phyloP scores from a whole-genome alignment of 2,797 vertebrate species.

The Pogoniulus pusillus region DNA sequence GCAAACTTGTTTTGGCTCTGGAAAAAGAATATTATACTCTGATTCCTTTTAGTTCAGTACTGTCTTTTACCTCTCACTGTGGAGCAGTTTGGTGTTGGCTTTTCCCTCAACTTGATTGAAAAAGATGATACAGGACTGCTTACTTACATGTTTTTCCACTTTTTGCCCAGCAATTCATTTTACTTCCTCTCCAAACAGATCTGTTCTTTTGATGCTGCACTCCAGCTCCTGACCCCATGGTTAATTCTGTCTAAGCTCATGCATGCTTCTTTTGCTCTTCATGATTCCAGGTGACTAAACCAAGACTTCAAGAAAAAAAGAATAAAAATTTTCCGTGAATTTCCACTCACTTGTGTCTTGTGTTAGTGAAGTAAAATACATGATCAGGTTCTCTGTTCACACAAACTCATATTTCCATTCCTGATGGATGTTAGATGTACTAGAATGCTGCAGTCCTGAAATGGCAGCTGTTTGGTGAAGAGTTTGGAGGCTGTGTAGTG shows the following conservation, averaged over 20 bases:
- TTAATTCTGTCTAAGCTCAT: neutral
- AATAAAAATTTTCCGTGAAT: neutral
- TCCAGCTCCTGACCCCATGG: neutral
- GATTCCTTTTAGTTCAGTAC: neutral
- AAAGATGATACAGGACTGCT: neutral
- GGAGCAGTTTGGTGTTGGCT: neutral
- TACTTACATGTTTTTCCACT: neutral
- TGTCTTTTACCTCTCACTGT: neutral
- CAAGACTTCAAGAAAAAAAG: neutral
- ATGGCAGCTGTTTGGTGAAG: neutral
- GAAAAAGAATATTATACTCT: neutral
- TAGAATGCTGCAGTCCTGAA: neutral
- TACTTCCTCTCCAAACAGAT: neutral
- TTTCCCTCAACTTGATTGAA: constrained; percentile 1
- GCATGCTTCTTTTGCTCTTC: neutral
- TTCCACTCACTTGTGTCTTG: neutral
- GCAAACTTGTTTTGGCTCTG: neutral
- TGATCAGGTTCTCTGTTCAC: neutral
- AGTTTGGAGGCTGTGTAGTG: neutral
- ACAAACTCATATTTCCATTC: neutral
- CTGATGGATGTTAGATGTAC: neutral
- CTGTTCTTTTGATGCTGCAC: neutral
- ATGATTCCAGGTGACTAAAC: neutral
- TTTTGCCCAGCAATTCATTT: neutral
- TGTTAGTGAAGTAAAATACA: neutral